Base-by-base conservation (phyloP, 2,888 invertebrate species). In the Muscina levida region DNA sequence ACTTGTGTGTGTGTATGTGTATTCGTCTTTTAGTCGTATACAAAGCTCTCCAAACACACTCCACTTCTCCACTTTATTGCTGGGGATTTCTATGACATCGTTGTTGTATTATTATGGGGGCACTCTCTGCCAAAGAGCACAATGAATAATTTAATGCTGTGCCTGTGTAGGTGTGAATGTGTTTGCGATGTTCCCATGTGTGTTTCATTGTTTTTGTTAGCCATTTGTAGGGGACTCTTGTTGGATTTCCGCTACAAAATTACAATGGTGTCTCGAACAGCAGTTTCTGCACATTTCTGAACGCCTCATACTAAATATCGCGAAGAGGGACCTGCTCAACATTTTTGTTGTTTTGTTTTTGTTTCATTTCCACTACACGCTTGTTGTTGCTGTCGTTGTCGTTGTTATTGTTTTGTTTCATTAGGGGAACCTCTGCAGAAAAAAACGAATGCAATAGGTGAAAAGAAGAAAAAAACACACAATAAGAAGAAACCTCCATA, bases 271-370 rank as follows among this genome's bases (percentile, higher is more conserved):
- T 46, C 37, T 22, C 44, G 22, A n/a, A n/a, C 39, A 42, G 48
- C 31, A n/a, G 70, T 59, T 75, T 59, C 82, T 79, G 82, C 46
- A 44, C 15, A 31, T 57, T 74, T 74, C 82, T 87, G 87, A 37
- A 84, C 87, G 86, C 87, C 87, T 87, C 85, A 82, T 87, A 82
- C 51, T 77, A 83, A 83, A 83, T 86, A 87, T 87, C 88, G 84
- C 84, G 85, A 87, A 87, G 88, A 87, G 87, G 87, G 87, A 87
- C 88, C 87, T 87, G 87, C 88, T 88, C 86, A 87, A 66, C 37
- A 70, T 73, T 44, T 57, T 70, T 70, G 57, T 71, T 67, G 71
- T 48, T 53, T 24, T 65, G 1, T 53, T 37, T 37, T 51, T 39
- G 67, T 53, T 42, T 51, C 26, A 51, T 15, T 70, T 24, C 46